phyloP scores from a whole-genome alignment of 2,113 vertebrate species.

The Fregetta grallaria region DNA sequence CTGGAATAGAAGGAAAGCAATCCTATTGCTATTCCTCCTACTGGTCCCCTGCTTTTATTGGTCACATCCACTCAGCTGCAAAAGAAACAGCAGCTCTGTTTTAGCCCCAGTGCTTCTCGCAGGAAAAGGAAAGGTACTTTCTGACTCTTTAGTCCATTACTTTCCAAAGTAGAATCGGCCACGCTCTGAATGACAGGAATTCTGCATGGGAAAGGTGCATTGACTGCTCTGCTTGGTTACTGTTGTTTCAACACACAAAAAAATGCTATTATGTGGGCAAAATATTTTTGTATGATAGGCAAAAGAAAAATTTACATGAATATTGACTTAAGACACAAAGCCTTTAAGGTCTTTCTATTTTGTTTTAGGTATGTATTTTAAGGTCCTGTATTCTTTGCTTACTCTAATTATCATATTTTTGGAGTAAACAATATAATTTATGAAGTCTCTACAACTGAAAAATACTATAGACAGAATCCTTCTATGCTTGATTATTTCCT shows the following conservation, averaged over 20 bases:
- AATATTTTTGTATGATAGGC: not conserved
- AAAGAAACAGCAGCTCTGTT: not conserved
- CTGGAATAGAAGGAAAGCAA: not conserved
- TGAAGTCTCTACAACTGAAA: not conserved
- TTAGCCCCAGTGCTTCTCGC: not conserved
- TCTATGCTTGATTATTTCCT: not conserved
- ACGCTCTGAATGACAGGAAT: not conserved
- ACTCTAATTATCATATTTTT: not conserved
- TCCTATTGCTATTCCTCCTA: conserved; percentile 15
- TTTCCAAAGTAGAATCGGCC: not conserved
- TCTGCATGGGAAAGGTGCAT: not conserved
- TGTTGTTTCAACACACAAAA: not conserved
- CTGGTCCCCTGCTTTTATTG: not conserved
- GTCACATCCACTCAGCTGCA: not conserved
- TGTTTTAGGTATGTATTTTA: not conserved
- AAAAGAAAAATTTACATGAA: not conserved
- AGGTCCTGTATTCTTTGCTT: not conserved
- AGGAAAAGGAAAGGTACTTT: not conserved
- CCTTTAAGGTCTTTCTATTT: not conserved
- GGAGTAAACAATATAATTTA: not conserved
- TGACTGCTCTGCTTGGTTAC: not conserved
- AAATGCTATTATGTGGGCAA: not conserved
- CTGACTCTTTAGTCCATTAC: not conserved
- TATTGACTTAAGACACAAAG: not conserved
- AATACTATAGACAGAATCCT: not conserved